Evolutionary conservation across 2,113 vertebrate species (phyloP).

Genomic region (Accipiter cooperii): DNA sequence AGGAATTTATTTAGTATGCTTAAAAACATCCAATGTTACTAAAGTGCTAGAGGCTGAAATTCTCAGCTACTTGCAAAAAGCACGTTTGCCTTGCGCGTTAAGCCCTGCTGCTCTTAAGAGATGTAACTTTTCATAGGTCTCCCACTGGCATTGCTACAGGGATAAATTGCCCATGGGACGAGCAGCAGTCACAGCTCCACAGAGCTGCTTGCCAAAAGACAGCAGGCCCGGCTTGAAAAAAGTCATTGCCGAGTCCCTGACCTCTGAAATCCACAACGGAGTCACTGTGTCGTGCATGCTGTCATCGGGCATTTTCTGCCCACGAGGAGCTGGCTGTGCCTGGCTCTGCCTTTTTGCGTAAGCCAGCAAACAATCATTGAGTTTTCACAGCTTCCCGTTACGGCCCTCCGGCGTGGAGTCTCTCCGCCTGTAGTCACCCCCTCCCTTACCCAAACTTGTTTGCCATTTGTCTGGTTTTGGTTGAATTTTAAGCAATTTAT

Average conservation of each 20-base stretch:
- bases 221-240: background rate
- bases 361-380: background rate
- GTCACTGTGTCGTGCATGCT: accelerated
- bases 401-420: background rate
- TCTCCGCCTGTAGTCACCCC: background rate
- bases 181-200: background rate
- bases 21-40: background rate
- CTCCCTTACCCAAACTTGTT: background rate
- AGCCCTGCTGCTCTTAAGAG: background rate
- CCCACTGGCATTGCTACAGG: background rate
- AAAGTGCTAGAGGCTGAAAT: background rate
- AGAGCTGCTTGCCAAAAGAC: background rate
- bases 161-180: background rate
- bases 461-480: background rate
- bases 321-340: background rate
- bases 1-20: background rate
- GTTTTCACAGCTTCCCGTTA: background rate
- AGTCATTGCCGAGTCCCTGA: background rate
- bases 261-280: background rate
- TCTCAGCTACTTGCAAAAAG: background rate
- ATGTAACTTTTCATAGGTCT: background rate
- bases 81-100: accelerated
- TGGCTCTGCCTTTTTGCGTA: background rate
- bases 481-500: background rate
- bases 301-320: background rate